Conservation (phyloP, 2,888 invertebrate genomes). For the Apotomis capreana region DNA sequence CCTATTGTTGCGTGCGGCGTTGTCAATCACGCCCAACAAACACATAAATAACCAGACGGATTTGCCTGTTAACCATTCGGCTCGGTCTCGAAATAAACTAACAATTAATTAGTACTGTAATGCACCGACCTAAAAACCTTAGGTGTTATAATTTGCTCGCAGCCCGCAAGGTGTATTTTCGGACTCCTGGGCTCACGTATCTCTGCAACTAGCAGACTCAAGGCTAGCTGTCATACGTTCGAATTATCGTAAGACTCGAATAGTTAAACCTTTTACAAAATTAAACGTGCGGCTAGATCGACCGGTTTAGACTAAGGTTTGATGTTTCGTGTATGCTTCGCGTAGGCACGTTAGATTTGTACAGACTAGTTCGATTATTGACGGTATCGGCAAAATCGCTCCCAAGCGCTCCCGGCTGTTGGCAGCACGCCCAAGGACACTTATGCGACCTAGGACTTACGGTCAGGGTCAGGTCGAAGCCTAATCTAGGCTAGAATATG, state of each 20-base stretch:
- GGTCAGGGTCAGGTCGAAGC: constrained; percentile 69
- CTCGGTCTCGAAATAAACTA: constrained; percentile 53
- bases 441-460: constrained; percentile 70
- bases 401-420: constrained; percentile 58
- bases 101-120: constrained; percentile 54
- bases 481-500: constrained; percentile 41
- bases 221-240: constrained; percentile 29
- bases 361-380: constrained; percentile 54
- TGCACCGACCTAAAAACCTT: constrained; percentile 57
- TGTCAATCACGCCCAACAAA: constrained; percentile 39
- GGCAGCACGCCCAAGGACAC: constrained; percentile 75
- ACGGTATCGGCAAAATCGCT: constrained; percentile 67
- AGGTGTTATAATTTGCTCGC: constrained; percentile 52
- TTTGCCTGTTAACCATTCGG: constrained; percentile 37
- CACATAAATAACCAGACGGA: constrained; percentile 33
- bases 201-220: constrained; percentile 29
- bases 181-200: constrained; percentile 50
- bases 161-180: constrained; percentile 59
- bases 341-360: constrained; percentile 42
- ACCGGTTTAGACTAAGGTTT: background rate
- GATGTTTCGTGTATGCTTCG: background rate
- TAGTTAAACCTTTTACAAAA: constrained; percentile 16
- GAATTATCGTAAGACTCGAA: constrained; percentile 4
- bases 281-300: constrained; percentile 17
- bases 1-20: constrained; percentile 5